Conservation (phyloP, 2,888 invertebrate genomes). For the Tuta absoluta region DNA sequence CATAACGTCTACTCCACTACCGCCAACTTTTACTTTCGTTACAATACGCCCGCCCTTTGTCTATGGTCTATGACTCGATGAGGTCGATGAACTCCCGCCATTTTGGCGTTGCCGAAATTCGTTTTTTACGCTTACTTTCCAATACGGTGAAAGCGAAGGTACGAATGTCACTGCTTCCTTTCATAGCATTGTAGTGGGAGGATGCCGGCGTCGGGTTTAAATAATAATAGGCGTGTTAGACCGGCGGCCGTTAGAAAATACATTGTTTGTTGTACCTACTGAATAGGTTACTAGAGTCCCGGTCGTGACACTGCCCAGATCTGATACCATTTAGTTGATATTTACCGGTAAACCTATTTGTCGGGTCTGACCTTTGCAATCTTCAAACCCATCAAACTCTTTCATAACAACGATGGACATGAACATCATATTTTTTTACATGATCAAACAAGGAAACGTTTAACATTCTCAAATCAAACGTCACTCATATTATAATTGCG, state of each 20-base stretch:
- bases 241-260: constrained; percentile 52
- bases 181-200: constrained; percentile 76
- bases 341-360: constrained; percentile 8
- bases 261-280: constrained; percentile 54
- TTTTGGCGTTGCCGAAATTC: constrained; percentile 77
- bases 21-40: constrained; percentile 74
- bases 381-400: background rate
- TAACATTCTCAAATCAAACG: constrained; percentile 13
- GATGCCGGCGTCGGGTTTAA: constrained; percentile 59
- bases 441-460: constrained; percentile 8
- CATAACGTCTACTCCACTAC: constrained; percentile 52
- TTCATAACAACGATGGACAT: background rate
- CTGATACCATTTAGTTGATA: constrained; percentile 20
- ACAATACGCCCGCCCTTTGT: constrained; percentile 72
- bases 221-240: constrained; percentile 64
- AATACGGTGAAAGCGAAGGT: constrained; percentile 80
- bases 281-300: constrained; percentile 41
- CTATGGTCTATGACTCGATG: constrained; percentile 64
- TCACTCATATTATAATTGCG: constrained; percentile 31
- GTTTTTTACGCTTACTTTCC: constrained; percentile 81
- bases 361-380: background rate
- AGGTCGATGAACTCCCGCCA: constrained; percentile 72
- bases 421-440: background rate
- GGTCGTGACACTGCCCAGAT: constrained; percentile 32
- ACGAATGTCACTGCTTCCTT: constrained; percentile 79